Base-by-base conservation (phyloP, 2,888 invertebrate genomes). In the Drosophila phalerata region DNA sequence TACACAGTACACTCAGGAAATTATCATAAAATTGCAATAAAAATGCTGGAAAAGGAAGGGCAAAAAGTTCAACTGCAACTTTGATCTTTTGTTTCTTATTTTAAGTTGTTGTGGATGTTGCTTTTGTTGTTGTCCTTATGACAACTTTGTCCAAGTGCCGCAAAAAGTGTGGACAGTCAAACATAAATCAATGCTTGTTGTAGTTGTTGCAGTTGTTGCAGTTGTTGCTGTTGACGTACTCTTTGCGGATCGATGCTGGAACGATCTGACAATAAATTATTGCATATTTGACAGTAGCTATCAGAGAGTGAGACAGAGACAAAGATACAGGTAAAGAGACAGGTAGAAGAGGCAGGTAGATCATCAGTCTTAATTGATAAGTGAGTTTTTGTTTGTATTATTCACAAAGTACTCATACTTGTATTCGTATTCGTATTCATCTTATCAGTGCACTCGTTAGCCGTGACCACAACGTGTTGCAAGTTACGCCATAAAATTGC, bases 11-110 rank as follows among this genome's bases (percentile, higher is more conserved):
- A 62, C 15, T 40, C 19, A 9, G 32, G 13, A 61, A 74, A 87
- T 85, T 89, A 89, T 55, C 89, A 85, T 85, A 85, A 89, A 85
- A 87, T 77, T 56, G 49, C 88, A 72, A 85, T 85, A 81, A 85
- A 79, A 89, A 65, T 79, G 57, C 85, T 88, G 52, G 71, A 71
- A 76, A 89, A 87, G 85, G 89, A 75, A 71, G 57, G 68, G 61
- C 53, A 56, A 49, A 40, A 51, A 67, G 34, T 34, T 37, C 48
- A 30, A 52, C 37, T 47, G 52, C 52, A 58, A 53, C 63, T 60
- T 56, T 68, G 42, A 51, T 49, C 42, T 40, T 40, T 45, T 34
- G 43, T 32, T 69, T 48, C 30, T 49, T 38, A 34, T 60, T 38
- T 32, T 37, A 2, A 22, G 32, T 28, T 40, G 52, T 48, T 53